These are phyloP conservation scores for Myripristis jacobus DNA, from an alignment of 2,797 vertebrate genomes.

Conservation along the genomic window DNA sequence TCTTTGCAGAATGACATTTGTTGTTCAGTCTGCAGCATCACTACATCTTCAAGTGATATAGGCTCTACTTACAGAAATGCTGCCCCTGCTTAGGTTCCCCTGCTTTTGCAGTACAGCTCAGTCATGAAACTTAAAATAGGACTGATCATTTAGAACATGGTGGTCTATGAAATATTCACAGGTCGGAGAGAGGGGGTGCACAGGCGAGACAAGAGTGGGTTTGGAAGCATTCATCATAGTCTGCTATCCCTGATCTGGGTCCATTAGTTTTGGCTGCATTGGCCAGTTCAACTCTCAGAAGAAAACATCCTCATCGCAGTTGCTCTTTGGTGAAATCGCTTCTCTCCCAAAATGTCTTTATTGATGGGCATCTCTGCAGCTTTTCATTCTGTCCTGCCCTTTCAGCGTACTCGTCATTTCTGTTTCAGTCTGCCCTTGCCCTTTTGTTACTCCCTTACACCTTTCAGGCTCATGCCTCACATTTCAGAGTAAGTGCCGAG, in stretches of 20 bases:
- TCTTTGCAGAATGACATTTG: neutral
- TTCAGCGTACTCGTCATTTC: neutral
- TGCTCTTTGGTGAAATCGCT: slow-evolving; percentile 1
- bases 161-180: slow-evolving; percentile 72
- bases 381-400: slow-evolving; percentile 1
- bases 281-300: neutral
- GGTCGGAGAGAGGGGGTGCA: slow-evolving; percentile 14
- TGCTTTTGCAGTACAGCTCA: slow-evolving; percentile 9
- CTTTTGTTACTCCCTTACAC: slow-evolving; percentile 6
- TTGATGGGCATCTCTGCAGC: neutral
- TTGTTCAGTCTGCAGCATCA: neutral
- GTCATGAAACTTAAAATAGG: slow-evolving; percentile 49
- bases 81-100: neutral
- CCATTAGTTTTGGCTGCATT: slow-evolving; percentile 12
- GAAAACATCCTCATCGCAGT: neutral
- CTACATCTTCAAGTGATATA: neutral
- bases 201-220: slow-evolving; percentile 14
- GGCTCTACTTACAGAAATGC: neutral
- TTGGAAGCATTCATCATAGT: slow-evolving; percentile 45
- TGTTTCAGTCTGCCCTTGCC: neutral
- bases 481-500: slow-evolving; percentile 3
- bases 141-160: slow-evolving; percentile 57
- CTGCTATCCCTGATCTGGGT: slow-evolving; percentile 44
- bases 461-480: slow-evolving; percentile 4
- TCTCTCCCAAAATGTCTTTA: too few relatives aligned